Evolutionary conservation across 1,140 invertebrate species (phyloP).

Genomic region (Hetaerina americana): DNA sequence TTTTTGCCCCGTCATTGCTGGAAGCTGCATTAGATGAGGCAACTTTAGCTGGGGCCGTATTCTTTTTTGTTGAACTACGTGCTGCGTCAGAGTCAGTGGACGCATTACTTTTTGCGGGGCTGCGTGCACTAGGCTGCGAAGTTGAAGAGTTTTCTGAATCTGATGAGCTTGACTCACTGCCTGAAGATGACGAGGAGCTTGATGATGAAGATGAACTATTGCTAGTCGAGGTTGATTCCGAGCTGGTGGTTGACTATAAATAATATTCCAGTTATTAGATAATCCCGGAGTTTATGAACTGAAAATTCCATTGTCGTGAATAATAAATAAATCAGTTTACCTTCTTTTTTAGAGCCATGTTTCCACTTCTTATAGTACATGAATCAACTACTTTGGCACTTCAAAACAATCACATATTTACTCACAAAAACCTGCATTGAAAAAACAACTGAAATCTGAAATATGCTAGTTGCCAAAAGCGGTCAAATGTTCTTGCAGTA

Average conservation of each 20-base stretch:
- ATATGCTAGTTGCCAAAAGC: no score
- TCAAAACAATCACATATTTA: no score
- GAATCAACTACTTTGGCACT: no score
- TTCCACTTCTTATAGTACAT: no score
- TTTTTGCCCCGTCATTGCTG: constrained; percentile 25
- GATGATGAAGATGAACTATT: constrained; percentile 47
- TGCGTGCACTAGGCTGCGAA: constrained; percentile 23
- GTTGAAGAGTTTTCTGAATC: constrained; percentile 49
- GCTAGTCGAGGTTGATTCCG: constrained; percentile 42
- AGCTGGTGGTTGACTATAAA: constrained; percentile 36
- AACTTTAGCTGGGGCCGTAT: constrained; percentile 26
- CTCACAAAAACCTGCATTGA: no score
- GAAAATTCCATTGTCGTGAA: not conserved
- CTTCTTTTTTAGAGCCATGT: not conserved
- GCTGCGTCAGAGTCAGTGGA: constrained; percentile 31
- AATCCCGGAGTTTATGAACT: not conserved
- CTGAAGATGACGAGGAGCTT: constrained; percentile 45
- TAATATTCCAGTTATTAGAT: not conserved
- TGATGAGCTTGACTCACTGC: constrained; percentile 51
- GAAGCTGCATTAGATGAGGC: constrained; percentile 17
- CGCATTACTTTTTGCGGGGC: constrained; percentile 32
- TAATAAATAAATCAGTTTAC: not conserved
- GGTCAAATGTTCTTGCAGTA: no score
- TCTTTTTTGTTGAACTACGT: constrained; percentile 35
- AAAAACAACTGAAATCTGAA: no score